Conservation (phyloP, 2,888 invertebrate genomes). For the Amphipoea oculea region DNA sequence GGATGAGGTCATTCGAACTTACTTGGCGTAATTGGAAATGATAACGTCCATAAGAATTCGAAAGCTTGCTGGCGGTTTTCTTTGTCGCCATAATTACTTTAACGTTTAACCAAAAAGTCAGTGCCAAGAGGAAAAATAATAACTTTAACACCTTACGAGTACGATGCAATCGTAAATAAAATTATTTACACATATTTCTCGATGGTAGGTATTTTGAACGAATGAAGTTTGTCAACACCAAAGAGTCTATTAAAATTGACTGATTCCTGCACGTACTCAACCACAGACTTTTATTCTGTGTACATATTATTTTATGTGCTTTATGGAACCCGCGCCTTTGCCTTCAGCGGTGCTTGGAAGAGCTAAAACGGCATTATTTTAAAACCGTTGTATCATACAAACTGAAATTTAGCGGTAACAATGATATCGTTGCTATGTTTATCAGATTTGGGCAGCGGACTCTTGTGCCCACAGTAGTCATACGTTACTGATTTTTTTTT, state of each 20-base stretch:
- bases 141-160: neutral
- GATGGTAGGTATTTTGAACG: neutral
- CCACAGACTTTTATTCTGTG: neutral
- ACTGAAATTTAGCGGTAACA: neutral
- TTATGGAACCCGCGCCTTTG: neutral
- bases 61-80: slow-evolving; percentile 21
- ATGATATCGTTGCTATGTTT: neutral
- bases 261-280: neutral
- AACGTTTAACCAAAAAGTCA: slow-evolving; percentile 7
- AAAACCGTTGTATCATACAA: slow-evolving; percentile 10
- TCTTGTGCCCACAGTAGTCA: neutral
- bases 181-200: neutral
- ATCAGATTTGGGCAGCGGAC: neutral
- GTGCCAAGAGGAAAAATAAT: neutral
- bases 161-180: neutral
- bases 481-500: neutral
- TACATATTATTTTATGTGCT: neutral
- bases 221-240: neutral
- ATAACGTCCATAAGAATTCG: slow-evolving; percentile 21
- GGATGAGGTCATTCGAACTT: slow-evolving; percentile 13
- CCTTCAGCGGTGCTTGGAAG: neutral
- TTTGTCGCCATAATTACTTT: slow-evolving; percentile 3
- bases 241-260: neutral
- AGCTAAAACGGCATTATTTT: slow-evolving; percentile 6
- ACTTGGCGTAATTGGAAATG: slow-evolving; percentile 22